phyloP scores from a whole-genome alignment of 2,888 invertebrate species.

The Selenia dentaria region DNA sequence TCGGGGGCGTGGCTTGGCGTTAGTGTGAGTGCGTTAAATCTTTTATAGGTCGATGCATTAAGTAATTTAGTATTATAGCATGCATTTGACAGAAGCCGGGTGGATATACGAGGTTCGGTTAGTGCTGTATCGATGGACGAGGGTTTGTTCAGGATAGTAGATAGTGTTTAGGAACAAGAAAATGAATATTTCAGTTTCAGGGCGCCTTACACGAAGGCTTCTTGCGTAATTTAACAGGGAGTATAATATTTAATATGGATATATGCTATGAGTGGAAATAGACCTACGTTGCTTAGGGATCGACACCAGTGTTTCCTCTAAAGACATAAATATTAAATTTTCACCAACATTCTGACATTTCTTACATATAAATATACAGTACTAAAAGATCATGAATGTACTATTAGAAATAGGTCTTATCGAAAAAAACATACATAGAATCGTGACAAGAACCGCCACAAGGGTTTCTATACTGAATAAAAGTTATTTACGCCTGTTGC shows the following conservation, averaged over 20 bases:
- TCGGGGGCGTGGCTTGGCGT: conserved; percentile 57
- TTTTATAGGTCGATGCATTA: conserved; percentile 83
- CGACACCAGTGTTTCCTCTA: too few relatives aligned
- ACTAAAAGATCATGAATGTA: too few relatives aligned
- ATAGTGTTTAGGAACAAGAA: not conserved
- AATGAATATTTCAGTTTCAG: conserved; percentile 6
- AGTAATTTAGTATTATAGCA: conserved; percentile 80
- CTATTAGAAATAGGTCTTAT: too few relatives aligned
- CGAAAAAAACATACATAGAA: too few relatives aligned
- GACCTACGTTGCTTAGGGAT: too few relatives aligned
- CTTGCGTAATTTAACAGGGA: not conserved
- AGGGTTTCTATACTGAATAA: too few relatives aligned
- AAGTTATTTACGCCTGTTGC: too few relatives aligned
- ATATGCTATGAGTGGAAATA: too few relatives aligned
- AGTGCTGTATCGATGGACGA: conserved; percentile 13
- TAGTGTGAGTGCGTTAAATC: conserved; percentile 73
- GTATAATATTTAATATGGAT: not conserved
- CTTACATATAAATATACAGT: too few relatives aligned
- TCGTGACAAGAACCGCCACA: too few relatives aligned
- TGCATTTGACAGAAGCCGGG: conserved; percentile 69
- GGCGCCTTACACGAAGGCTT: not conserved
- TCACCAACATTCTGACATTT: too few relatives aligned
- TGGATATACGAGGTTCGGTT: conserved; percentile 23
- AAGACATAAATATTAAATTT: too few relatives aligned
- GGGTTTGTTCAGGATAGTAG: conserved; percentile 10